These are phyloP conservation scores for Donacobius atricapilla DNA, from an alignment of 2,113 vertebrate genomes.

Conservation along the genomic window DNA sequence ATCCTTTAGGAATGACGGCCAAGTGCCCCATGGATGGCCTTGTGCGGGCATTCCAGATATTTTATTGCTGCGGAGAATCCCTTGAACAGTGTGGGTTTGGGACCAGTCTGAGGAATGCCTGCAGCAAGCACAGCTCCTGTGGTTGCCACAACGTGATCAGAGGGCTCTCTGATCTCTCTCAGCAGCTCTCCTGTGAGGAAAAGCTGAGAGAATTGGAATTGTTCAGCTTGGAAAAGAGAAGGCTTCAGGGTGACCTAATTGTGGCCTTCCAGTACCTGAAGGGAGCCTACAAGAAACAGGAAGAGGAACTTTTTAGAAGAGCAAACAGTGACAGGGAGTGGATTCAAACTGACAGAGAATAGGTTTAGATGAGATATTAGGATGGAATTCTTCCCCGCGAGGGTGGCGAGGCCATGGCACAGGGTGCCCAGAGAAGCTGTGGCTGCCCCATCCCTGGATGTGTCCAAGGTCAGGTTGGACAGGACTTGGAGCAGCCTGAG, in stretches of 20 bases:
- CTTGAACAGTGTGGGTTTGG: rapidly evolving
- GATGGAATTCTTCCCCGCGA: neutral
- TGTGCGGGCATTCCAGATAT: rapidly evolving
- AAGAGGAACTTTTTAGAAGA: neutral
- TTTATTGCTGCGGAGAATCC: neutral
- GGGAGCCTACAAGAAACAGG: neutral
- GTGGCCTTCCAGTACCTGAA: neutral
- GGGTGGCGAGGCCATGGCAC: neutral
- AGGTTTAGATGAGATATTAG: neutral
- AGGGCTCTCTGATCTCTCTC: no score
- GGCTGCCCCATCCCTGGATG: neutral
- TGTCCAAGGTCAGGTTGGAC: rapidly evolving
- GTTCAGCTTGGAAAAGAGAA: neutral
- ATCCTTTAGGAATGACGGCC: neutral
- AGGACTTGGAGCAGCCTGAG: neutral
- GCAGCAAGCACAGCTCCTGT: neutral
- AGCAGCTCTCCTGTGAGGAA: neutral
- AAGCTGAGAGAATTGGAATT: neutral
- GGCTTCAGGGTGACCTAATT: neutral
- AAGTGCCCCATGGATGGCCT: neutral
- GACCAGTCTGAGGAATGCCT: neutral
- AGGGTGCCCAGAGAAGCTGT: neutral
- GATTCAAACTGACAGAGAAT: neutral
- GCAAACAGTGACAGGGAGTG: neutral
- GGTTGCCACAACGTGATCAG: neutral